Conservation (phyloP, 2,797 vertebrate species). For the Menidia menidia region DNA sequence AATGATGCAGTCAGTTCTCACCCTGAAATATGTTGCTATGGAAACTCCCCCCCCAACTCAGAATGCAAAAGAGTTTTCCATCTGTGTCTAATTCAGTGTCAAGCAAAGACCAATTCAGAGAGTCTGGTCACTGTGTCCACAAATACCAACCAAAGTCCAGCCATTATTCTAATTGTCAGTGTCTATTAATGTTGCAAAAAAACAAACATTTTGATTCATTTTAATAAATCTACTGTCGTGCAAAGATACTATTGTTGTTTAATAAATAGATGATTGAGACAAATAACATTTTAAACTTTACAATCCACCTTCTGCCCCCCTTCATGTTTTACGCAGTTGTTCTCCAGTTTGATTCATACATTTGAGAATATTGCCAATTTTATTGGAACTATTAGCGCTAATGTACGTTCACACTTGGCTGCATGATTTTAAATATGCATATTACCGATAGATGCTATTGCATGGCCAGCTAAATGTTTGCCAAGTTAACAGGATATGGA, state of each 20-base stretch:
- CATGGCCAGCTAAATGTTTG: conserved; percentile 64
- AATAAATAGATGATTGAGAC: neutral
- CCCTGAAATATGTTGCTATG: conserved; percentile 74
- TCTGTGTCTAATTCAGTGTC: conserved; percentile 78
- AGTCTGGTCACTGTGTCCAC: conserved; percentile 57
- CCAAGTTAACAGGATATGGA: conserved; percentile 62
- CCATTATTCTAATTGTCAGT: neutral
- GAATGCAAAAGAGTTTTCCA: conserved; percentile 70
- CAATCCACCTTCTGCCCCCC: conserved; percentile 1
- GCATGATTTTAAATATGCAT: conserved; percentile 44
- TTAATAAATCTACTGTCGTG: too few species aligned
- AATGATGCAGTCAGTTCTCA: conserved; percentile 76
- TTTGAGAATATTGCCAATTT: conserved; percentile 28
- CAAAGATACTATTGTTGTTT: neutral
- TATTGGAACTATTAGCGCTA: conserved; percentile 33
- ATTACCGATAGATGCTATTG: conserved; percentile 43
- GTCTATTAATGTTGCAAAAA: neutral
- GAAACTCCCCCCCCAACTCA: conserved; percentile 62
- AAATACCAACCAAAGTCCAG: conserved; percentile 28
- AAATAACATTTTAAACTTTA: neutral
- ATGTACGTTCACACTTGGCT: conserved; percentile 27
- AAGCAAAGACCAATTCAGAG: conserved; percentile 67
- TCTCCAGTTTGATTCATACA: conserved; percentile 23
- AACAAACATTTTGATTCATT: too few species aligned
- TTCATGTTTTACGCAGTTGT: conserved; percentile 10